phyloP scores from a whole-genome alignment of 2,888 invertebrate genomes.

The Drosophila austrosaltans region DNA sequence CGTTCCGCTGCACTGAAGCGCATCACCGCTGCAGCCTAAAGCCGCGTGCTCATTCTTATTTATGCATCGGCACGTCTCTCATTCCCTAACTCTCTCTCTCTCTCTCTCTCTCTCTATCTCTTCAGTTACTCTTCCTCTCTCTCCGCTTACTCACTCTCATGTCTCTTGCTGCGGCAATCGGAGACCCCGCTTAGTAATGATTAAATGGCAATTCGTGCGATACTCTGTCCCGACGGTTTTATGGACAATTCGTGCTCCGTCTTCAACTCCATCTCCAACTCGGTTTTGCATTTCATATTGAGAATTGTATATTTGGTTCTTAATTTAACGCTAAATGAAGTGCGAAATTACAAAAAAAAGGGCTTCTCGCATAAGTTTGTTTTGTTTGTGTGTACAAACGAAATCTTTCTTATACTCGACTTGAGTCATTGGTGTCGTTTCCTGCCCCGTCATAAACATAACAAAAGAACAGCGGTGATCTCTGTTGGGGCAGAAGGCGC shows the following conservation, averaged over 20 bases:
- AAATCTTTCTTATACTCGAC: conserved; percentile 43
- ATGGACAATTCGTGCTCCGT: conserved; percentile 60
- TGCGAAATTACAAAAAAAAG: conserved; percentile 67
- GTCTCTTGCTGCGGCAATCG: conserved; percentile 37
- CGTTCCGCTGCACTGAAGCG: conserved; percentile 73
- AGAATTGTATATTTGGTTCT: conserved; percentile 46
- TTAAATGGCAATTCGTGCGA: conserved; percentile 73
- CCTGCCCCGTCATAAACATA: conserved; percentile 61
- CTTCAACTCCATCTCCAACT: conserved; percentile 33
- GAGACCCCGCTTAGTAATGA: conserved; percentile 61
- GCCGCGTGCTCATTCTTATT: conserved; percentile 64
- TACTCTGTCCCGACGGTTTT: conserved; percentile 38
- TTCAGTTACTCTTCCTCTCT: not conserved
- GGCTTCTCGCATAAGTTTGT: conserved; percentile 1
- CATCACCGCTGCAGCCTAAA: conserved; percentile 60
- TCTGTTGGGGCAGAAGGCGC: conserved; percentile 35
- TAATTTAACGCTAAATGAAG: conserved; percentile 78
- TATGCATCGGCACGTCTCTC: conserved; percentile 64
- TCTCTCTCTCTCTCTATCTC: not conserved
- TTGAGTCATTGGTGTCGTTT: conserved; percentile 47
- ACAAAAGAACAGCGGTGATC: conserved; percentile 47
- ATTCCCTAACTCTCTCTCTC: not conserved
- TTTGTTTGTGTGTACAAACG: conserved; percentile 47
- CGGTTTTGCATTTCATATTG: conserved; percentile 35
- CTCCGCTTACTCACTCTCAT: not conserved